Evolutionary conservation across 2,113 vertebrate species (phyloP).

Genomic region (Campylomormyrus tamandua): DNA sequence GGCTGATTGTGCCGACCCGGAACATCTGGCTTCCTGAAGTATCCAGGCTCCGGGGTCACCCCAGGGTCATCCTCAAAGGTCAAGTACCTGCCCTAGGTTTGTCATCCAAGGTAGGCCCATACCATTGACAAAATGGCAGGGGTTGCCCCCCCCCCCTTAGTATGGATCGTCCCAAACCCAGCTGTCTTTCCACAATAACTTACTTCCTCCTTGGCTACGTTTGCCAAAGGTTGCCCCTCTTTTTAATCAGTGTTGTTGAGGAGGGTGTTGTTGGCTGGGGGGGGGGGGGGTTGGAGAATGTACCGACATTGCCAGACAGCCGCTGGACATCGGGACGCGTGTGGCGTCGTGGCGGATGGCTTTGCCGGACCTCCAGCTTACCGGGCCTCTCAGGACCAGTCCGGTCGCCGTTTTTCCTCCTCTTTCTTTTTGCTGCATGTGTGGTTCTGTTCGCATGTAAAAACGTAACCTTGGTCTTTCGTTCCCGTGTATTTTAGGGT

Average conservation of each 20-base stretch:
- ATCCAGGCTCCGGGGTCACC: not conserved
- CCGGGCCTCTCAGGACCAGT: not conserved
- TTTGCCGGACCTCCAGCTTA: not conserved
- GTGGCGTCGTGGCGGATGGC: not conserved
- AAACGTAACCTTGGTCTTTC: not conserved
- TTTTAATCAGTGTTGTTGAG: not conserved
- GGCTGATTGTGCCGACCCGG: not conserved
- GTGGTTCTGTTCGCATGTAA: not conserved
- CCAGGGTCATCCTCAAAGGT: not conserved
- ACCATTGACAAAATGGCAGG: not conserved
- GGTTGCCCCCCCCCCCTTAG: not conserved
- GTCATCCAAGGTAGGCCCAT: not conserved
- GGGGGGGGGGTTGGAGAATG: not conserved
- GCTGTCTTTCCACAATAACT: not conserved
- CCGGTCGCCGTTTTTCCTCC: not conserved
- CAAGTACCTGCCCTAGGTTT: not conserved
- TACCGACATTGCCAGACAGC: not conserved
- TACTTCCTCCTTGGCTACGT: not conserved
- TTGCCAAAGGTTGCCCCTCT: not conserved
- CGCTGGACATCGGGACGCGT: not conserved
- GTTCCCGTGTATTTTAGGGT: constrained; percentile 30
- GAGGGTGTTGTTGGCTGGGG: not conserved
- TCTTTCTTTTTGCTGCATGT: not conserved
- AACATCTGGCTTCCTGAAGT: not conserved
- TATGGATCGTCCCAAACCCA: not conserved